A percentile compares a stretch with the other conserved stretches of the same genome.
phyloP scores from a whole-genome alignment of 2,888 invertebrate species.

The Volucella inflata region DNA sequence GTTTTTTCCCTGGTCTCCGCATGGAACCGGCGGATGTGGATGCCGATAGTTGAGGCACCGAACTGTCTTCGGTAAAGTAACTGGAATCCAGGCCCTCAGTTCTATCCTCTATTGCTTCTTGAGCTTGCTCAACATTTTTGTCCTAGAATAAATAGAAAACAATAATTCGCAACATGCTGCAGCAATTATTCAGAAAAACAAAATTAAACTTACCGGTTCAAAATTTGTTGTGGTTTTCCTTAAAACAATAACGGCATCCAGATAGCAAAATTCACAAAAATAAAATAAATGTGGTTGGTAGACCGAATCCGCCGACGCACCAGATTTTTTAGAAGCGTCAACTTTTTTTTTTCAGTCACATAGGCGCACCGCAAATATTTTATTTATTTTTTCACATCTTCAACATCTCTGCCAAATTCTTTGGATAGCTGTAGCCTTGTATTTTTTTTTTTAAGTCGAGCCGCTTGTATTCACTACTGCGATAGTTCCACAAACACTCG shows the following conservation, averaged over 20 bases:
- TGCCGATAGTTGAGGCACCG: background rate
- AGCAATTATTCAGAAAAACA: background rate
- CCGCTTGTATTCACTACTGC: conserved; percentile 68
- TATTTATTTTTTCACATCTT: conserved; percentile 74
- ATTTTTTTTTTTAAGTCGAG: conserved; percentile 55
- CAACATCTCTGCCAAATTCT: conserved; percentile 47
- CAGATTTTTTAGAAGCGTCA: conserved; percentile 42
- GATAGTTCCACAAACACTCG: conserved; percentile 75
- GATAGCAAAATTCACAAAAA: conserved; percentile 65
- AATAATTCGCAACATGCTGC: background rate
- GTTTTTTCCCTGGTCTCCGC: background rate
- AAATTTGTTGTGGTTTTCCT: background rate
- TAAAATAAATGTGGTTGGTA: conserved; percentile 71
- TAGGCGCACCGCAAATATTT: conserved; percentile 75
- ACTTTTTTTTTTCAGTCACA: conserved; percentile 75
- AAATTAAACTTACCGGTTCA: background rate
- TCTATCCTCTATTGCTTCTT: background rate
- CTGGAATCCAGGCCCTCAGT: background rate
- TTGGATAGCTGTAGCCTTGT: conserved; percentile 69
- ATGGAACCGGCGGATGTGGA: background rate
- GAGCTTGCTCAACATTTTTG: background rate
- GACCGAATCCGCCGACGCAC: background rate
- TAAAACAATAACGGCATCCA: conserved; percentile 65
- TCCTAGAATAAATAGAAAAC: background rate
- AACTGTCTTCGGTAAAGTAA: background rate